A percentile compares a stretch with the other conserved stretches of the same genome.
Conservation (phyloP, 2,113 vertebrate genomes). For the Typhlomys cinereus region DNA sequence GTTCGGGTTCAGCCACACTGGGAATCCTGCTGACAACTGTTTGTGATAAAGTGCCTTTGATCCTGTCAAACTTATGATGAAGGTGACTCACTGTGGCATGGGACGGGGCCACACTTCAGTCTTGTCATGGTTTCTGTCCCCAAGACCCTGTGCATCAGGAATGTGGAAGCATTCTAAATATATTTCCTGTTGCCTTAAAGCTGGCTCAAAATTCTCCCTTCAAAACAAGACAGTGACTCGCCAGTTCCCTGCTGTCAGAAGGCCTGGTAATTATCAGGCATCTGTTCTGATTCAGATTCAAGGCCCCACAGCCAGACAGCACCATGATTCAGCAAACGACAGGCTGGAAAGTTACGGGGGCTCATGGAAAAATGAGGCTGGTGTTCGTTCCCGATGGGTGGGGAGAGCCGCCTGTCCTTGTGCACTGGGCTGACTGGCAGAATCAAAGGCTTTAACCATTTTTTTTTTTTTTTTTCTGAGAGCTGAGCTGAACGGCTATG, state of each 20-base stretch:
- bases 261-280: slow-evolving; percentile 55
- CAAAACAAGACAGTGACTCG: slow-evolving; percentile 57
- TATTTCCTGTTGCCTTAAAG: not conserved
- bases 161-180: not conserved
- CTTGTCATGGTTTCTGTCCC: not conserved
- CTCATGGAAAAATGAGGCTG: not conserved
- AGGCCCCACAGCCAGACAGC: slow-evolving; percentile 21
- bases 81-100: not conserved
- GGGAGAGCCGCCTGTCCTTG: not conserved
- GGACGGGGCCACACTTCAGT: accelerated
- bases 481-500: slow-evolving; percentile 1
- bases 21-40: not conserved
- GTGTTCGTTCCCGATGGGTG: not conserved
- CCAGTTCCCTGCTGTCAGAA: slow-evolving; percentile 32
- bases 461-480: too few species aligned
- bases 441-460: not conserved
- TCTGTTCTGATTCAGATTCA: slow-evolving; percentile 49
- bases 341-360: not conserved
- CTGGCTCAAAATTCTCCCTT: slow-evolving; percentile 30
- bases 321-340: slow-evolving; percentile 55
- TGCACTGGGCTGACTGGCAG: not conserved
- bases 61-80: not conserved
- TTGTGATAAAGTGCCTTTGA: not conserved
- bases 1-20: too few species aligned
- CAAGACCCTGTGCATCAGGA: not conserved